Evolutionary conservation across 2,113 vertebrate species (phyloP).

Genomic region (Tetrao urogallus): DNA sequence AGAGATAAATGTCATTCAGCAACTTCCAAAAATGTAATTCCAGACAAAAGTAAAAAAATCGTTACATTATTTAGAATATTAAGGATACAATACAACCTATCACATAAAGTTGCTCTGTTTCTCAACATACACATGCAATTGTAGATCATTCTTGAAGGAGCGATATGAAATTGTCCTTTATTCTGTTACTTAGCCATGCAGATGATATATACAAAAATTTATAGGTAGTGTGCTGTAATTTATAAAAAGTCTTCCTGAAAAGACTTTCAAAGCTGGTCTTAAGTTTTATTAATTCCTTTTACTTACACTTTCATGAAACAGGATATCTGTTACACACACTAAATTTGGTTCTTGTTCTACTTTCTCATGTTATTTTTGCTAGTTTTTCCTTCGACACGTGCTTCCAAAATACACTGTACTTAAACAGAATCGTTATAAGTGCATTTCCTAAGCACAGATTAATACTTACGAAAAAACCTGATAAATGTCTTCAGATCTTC

Average conservation of each 20-base stretch:
- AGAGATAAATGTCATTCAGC: not conserved
- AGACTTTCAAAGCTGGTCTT: not conserved
- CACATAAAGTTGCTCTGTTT: not conserved
- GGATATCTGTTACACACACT: not conserved
- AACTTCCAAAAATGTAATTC: not conserved
- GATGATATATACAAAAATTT: not conserved
- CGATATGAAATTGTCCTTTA: not conserved
- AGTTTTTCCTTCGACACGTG: not conserved
- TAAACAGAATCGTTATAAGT: not conserved
- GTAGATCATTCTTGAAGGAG: not conserved
- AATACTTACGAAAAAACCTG: constrained; percentile 88
- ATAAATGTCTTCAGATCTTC: constrained; percentile 94
- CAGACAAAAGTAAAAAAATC: not conserved
- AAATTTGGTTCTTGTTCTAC: not conserved
- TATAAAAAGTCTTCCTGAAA: not conserved
- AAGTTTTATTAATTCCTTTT: not conserved
- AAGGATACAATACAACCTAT: not conserved
- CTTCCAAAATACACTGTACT: not conserved
- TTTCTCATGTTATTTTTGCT: not conserved
- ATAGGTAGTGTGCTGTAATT: not conserved
- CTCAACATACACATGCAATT: not conserved
- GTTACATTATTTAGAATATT: not conserved
- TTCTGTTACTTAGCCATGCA: not conserved
- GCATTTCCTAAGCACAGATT: not conserved
- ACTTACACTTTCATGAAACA: not conserved